Evolutionary conservation across 1,140 invertebrate genomes (phyloP).

Genomic region (Lutraria rhynchaena): DNA sequence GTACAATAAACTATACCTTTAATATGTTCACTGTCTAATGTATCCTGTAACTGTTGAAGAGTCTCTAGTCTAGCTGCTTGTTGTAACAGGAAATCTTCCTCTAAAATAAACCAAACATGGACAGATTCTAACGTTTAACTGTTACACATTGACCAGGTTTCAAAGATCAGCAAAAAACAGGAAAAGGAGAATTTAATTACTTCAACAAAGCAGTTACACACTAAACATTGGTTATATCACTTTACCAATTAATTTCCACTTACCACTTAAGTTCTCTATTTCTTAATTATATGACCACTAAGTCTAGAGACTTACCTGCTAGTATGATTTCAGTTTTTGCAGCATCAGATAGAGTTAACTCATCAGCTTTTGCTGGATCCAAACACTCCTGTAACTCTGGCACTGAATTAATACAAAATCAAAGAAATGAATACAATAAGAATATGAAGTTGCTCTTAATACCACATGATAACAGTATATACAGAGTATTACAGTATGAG

Average conservation of each 20-base stretch:
- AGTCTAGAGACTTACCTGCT: conserved; percentile 74
- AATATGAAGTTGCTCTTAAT: background rate
- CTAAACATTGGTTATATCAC: too few species aligned
- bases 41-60: conserved; percentile 64
- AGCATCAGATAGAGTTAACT: conserved; percentile 70
- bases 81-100: conserved; percentile 70
- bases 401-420: conserved; percentile 63
- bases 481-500: background rate
- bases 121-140: too few species aligned
- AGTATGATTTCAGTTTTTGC: conserved; percentile 70
- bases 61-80: conserved; percentile 66
- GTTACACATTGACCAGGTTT: too few species aligned
- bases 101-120: conserved; percentile 61
- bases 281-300: too few species aligned
- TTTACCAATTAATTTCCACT: too few species aligned
- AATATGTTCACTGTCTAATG: conserved; percentile 73
- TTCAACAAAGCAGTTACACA: too few species aligned
- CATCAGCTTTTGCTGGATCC: conserved; percentile 72
- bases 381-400: conserved; percentile 68
- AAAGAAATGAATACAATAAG: background rate
- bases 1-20: conserved; percentile 59
- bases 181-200: too few species aligned
- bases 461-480: background rate
- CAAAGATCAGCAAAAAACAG: too few species aligned
- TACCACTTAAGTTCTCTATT: too few species aligned